Conservation (phyloP, 2,888 invertebrate species). For the Leptinotarsa haldemani region DNA sequence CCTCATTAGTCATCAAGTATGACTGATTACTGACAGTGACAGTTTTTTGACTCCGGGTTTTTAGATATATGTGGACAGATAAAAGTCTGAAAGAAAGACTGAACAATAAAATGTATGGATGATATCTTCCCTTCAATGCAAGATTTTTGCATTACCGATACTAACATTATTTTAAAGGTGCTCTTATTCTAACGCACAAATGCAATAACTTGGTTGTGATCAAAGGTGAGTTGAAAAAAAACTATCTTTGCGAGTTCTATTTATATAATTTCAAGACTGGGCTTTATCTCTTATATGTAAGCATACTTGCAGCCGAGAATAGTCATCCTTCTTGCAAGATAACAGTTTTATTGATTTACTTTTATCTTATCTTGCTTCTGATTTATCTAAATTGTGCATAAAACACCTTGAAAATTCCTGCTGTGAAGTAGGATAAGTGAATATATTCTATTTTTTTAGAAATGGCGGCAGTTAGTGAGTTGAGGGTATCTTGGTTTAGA, state of each 20-base stretch:
- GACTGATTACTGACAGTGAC: constrained; percentile 16
- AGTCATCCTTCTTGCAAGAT: neutral
- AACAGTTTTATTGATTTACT: constrained; percentile 23
- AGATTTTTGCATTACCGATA: constrained; percentile 10
- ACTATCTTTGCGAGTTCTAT: constrained; percentile 2
- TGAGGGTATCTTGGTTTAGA: constrained; percentile 93
- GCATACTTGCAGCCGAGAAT: neutral
- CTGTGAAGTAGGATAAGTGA: neutral
- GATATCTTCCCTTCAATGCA: constrained; percentile 16
- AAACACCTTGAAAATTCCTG: constrained; percentile 9
- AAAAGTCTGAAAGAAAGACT: constrained; percentile 27
- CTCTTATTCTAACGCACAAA: constrained; percentile 12
- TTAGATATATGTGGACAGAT: neutral
- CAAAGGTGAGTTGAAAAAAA: constrained; percentile 11
- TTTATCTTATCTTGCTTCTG: constrained; percentile 27
- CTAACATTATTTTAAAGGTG: constrained; percentile 13
- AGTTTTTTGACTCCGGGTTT: constrained; percentile 9
- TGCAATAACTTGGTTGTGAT: constrained; percentile 25
- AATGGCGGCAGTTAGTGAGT: constrained; percentile 75
- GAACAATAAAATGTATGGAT: constrained; percentile 25
- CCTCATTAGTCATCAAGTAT: constrained; percentile 1
- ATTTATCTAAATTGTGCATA: neutral
- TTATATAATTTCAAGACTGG: constrained; percentile 8
- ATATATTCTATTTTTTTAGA: constrained; percentile 37
- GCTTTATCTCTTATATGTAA: constrained; percentile 7